Conservation (phyloP, 2,888 invertebrate species). For the Drosophila barbarae region DNA sequence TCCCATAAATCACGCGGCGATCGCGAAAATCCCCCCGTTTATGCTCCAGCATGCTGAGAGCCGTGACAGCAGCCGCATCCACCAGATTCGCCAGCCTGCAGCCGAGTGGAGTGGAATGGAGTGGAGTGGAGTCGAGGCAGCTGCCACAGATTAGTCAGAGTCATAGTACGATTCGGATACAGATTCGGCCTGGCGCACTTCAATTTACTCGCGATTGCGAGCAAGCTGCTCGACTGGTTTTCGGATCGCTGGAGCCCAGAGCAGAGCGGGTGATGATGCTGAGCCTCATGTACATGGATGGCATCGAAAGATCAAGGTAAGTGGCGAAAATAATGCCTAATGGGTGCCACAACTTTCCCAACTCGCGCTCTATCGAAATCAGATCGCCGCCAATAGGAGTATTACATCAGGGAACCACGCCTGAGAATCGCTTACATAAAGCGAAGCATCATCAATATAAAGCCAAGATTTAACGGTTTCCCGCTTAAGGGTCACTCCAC, state of each 20-base stretch:
- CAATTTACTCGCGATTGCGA: conserved; percentile 40
- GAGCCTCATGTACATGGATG: conserved; percentile 2
- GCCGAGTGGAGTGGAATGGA: conserved; percentile 30
- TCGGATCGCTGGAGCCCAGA: conserved; percentile 4
- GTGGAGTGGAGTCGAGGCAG: conserved; percentile 58
- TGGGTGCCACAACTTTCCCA: conserved; percentile 5
- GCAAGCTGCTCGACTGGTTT: conserved; percentile 63
- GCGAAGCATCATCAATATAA: not conserved
- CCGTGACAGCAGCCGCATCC: conserved; percentile 51
- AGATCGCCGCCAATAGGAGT: conserved; percentile 3
- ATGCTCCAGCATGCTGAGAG: conserved; percentile 42
- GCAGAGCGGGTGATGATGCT: conserved; percentile 7
- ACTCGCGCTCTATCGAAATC: not conserved
- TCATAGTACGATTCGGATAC: conserved; percentile 44
- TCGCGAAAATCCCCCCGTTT: conserved; percentile 45
- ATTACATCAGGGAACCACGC: conserved; percentile 6
- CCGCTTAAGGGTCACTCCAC: conserved; percentile 58
- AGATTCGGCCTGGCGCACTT: conserved; percentile 48
- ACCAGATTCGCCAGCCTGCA: conserved; percentile 26
- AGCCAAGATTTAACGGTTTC: conserved; percentile 46
- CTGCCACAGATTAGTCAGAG: conserved; percentile 72
- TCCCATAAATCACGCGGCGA: conserved; percentile 61
- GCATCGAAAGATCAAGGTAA: conserved; percentile 64
- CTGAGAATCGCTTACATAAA: conserved; percentile 23
- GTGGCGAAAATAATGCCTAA: conserved; percentile 23